phyloP scores from a whole-genome alignment of 2,797 vertebrate species.

The Myotis pilosus region DNA sequence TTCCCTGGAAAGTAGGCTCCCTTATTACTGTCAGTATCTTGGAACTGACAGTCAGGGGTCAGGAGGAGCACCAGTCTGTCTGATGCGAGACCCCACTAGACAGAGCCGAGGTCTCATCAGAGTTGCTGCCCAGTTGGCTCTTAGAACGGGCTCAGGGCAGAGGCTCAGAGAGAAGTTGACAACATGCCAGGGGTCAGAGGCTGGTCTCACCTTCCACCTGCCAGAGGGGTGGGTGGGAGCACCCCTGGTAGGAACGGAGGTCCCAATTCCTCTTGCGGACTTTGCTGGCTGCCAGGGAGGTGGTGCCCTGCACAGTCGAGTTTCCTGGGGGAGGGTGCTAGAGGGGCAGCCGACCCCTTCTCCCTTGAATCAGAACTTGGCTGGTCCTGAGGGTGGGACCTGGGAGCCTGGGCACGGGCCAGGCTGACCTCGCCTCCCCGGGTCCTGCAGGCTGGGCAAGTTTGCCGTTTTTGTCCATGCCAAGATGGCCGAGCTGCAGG shows the following conservation, averaged over 20 bases:
- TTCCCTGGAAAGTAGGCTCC: neutral
- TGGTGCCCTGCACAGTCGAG: fast-evolving
- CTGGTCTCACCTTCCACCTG: neutral
- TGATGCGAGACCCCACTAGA: neutral
- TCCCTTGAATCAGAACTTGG: neutral
- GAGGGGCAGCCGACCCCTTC: neutral
- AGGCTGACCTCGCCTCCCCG: neutral
- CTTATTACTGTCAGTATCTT: neutral
- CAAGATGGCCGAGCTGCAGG: slow-evolving; percentile 90
- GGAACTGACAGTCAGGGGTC: neutral
- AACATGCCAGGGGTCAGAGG: neutral
- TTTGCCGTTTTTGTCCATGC: slow-evolving; percentile 93
- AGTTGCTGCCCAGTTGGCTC: neutral
- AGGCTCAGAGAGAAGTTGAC: neutral
- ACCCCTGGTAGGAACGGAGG: neutral
- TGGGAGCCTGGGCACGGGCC: neutral
- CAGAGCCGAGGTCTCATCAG: neutral
- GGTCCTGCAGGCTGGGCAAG: slow-evolving; percentile 87
- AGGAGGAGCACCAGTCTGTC: neutral
- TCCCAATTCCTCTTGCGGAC: neutral
- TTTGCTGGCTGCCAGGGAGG: neutral
- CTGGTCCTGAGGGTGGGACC: neutral
- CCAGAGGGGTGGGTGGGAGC: no score
- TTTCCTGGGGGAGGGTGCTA: neutral
- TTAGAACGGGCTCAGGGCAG: neutral